Conservation (phyloP, 2,888 invertebrate genomes). For the Archips xylosteana region DNA sequence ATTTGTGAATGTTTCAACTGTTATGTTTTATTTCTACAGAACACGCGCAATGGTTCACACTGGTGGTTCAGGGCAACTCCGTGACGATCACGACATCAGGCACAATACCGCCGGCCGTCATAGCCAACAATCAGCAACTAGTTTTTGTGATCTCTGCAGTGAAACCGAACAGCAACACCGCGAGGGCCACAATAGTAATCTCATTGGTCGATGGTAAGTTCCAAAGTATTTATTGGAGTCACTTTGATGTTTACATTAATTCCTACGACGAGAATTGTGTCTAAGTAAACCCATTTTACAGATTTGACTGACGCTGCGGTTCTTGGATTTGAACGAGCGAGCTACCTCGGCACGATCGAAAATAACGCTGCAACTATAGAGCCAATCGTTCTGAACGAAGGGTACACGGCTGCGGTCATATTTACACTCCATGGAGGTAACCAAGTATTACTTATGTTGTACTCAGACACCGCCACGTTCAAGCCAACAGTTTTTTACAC, state of each 20-base stretch:
- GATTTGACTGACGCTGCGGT: slow-evolving; percentile 41
- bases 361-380: slow-evolving; percentile 35
- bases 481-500: background rate
- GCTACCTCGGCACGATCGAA: slow-evolving; percentile 46
- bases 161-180: slow-evolving; percentile 45
- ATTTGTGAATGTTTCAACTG: background rate
- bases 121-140: slow-evolving; percentile 52
- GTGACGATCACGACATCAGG: slow-evolving; percentile 42
- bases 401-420: slow-evolving; percentile 41
- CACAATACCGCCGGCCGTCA: slow-evolving; percentile 50
- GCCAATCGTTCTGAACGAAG: slow-evolving; percentile 42
- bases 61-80: slow-evolving; percentile 44
- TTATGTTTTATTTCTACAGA: slow-evolving; percentile 41
- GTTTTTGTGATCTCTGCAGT: slow-evolving; percentile 50
- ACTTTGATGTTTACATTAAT: no score
- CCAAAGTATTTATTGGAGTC: background rate
- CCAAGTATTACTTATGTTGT: slow-evolving; percentile 19
- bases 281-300: slow-evolving; percentile 30
- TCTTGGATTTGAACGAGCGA: slow-evolving; percentile 47
- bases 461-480: background rate
- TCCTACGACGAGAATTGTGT: no score
- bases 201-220: slow-evolving; percentile 43
- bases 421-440: slow-evolving; percentile 45
- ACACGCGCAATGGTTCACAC: slow-evolving; percentile 49
- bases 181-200: slow-evolving; percentile 50